Base-by-base conservation (phyloP, 2,888 invertebrate genomes). In the Macrophya alboannulata region DNA sequence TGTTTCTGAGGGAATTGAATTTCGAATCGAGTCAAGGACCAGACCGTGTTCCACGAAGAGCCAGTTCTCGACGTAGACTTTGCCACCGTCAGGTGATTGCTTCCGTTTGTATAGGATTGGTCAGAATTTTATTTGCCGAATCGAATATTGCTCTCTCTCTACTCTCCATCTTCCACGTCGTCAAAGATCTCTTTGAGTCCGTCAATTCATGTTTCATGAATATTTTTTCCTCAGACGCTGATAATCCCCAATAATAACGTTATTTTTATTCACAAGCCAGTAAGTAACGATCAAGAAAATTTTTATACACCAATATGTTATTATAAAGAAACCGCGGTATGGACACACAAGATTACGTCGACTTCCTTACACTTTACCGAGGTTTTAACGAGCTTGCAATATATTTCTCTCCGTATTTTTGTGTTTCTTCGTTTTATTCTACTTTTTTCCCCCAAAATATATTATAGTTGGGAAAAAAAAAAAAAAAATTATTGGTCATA, bases 1-100 rank as follows among this genome's bases (percentile, higher is more conserved):
- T 37, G 81, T 10, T 43, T 40, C 59, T n/a, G 62, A 81, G 62
- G 81, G 81, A 81, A 81, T 81, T 43, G 81, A 81, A 81, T 81
- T 59, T 62, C n/a, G 31, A 55, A 77, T 77, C 9, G 55, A 77
- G 31, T 48, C 48, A 51, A 77, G 51, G 31, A 77, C 17, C 31
- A 17, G 31, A 31, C 3, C 12, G 37, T 31, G 21, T 9, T 1
- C 6, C 8, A 10, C 25, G 77, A n/a, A 31, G 17, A 48, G 77
- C n/a, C n/a, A 77, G 21, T 51, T 74, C 45, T 45, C 45, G 45
- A 45, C 17, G n/a, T 17, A 71, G 40, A 43, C 25, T 15, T 9
- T 25, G 9, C 6, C 17, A 6, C 12, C 48, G 40, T 77, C 40
- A 45, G 62, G 40, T 31, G 62, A 81, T 81, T 81, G 43, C 81